Conservation (phyloP, 2,113 vertebrate species). For the Platycercus adscitus region DNA sequence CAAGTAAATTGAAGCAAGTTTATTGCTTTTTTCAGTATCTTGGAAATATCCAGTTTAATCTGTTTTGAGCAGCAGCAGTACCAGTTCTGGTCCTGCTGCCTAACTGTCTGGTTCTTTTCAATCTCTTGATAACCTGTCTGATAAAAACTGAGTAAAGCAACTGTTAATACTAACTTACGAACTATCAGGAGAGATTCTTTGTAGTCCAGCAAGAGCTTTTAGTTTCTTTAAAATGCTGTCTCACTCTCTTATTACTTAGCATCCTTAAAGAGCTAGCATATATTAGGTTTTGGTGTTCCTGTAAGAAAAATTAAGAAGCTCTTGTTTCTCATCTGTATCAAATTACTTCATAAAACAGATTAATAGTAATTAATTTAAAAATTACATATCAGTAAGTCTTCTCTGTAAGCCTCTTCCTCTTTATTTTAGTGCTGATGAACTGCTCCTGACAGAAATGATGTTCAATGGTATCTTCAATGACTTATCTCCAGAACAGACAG, state of each 20-base stretch:
- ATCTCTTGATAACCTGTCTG: background rate
- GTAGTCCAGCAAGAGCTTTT: background rate
- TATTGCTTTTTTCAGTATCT: background rate
- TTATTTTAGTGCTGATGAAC: slow-evolving; percentile 88
- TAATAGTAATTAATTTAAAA: background rate
- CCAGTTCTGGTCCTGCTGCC: background rate
- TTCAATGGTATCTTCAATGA: slow-evolving; percentile 99
- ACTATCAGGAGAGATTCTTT: background rate
- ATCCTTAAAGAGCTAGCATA: background rate
- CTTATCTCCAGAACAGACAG: slow-evolving; percentile 90
- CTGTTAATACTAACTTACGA: background rate
- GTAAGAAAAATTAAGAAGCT: background rate
- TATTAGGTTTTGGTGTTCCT: background rate
- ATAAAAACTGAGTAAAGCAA: background rate
- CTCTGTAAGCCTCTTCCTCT: background rate
- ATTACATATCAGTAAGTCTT: background rate
- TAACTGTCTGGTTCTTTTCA: background rate
- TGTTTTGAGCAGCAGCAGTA: background rate
- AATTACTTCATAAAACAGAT: background rate
- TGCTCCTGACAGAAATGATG: slow-evolving; percentile 96
- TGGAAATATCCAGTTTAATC: background rate
- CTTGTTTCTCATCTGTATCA: background rate
- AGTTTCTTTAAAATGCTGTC: background rate
- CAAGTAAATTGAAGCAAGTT: background rate
- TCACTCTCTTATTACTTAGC: background rate